Conservation (phyloP, 2,113 vertebrate genomes). For the Ia io region DNA sequence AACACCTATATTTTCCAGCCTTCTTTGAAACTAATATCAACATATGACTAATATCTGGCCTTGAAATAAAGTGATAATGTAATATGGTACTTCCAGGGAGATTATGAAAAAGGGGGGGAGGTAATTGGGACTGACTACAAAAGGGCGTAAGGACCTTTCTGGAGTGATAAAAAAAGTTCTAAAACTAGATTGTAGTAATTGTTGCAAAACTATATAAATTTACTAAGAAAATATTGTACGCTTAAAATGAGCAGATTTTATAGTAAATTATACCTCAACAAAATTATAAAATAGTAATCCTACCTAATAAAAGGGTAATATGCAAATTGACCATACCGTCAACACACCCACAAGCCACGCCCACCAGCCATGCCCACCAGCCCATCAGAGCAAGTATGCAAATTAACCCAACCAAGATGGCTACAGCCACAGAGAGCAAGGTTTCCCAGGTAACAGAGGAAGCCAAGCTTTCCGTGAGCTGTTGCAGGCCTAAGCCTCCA, state of each 20-base stretch:
- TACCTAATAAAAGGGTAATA: too few relatives aligned
- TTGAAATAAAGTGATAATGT: not conserved
- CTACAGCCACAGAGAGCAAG: too few relatives aligned
- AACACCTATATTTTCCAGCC: not conserved
- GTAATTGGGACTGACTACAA: not conserved
- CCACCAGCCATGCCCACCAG: too few relatives aligned
- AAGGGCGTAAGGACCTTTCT: not conserved
- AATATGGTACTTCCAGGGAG: not conserved
- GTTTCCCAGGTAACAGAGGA: too few relatives aligned
- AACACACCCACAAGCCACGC: too few relatives aligned
- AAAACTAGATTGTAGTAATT: not conserved
- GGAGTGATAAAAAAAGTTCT: not conserved
- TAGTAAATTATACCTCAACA: not conserved
- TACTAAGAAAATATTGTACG: not conserved
- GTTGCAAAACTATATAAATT: not conserved
- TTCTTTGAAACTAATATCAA: not conserved
- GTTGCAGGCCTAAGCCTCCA: too few relatives aligned
- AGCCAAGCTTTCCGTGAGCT: too few relatives aligned
- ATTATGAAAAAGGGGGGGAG: not conserved
- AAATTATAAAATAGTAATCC: not conserved
- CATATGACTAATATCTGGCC: not conserved
- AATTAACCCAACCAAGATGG: too few relatives aligned
- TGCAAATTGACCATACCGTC: too few relatives aligned
- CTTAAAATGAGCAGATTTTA: not conserved
- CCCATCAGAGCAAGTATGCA: too few relatives aligned